These are phyloP conservation scores for Nannospalax galili DNA, from an alignment of 2,113 vertebrate genomes.

Conservation along the genomic window DNA sequence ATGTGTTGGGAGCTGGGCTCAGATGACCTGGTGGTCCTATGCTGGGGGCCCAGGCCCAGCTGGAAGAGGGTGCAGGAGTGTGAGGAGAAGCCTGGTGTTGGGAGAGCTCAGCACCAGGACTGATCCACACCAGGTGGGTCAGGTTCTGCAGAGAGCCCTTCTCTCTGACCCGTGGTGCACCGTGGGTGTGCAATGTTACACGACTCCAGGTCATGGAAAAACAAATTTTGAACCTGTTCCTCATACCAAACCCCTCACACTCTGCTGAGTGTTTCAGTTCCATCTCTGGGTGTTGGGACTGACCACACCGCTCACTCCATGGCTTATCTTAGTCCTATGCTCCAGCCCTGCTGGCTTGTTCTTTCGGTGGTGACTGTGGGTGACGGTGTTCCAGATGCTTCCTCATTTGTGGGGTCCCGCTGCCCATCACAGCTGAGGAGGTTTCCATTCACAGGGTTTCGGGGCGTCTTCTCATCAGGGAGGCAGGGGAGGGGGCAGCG, in stretches of 20 bases:
- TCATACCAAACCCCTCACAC: not conserved
- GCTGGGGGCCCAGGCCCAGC: not conserved
- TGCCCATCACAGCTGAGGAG: not conserved
- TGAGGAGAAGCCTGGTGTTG: rapidly evolving
- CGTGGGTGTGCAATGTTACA: rapidly evolving
- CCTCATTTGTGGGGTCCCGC: not conserved
- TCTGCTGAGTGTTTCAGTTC: rapidly evolving
- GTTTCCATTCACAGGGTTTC: not conserved
- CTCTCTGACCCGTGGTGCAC: not conserved
- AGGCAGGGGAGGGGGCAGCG: rapidly evolving
- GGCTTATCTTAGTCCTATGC: too few relatives aligned
- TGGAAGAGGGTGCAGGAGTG: not conserved
- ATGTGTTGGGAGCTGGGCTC: not conserved
- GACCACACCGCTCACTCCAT: not conserved
- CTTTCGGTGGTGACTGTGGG: not conserved
- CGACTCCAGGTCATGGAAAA: rapidly evolving
- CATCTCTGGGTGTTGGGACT: not conserved
- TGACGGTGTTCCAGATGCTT: not conserved
- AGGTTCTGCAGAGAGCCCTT: too few relatives aligned
- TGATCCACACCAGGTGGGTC: not conserved
- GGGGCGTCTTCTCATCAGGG: too few relatives aligned
- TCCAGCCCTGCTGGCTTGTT: too few relatives aligned
- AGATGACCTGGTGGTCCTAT: not conserved
- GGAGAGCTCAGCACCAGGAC: not conserved
- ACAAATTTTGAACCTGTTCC: too few relatives aligned